A percentile compares a stretch with the other conserved stretches of the same genome.
Evolutionary conservation across 2,113 vertebrate species (phyloP).

Genomic region (Gorilla gorilla): DNA sequence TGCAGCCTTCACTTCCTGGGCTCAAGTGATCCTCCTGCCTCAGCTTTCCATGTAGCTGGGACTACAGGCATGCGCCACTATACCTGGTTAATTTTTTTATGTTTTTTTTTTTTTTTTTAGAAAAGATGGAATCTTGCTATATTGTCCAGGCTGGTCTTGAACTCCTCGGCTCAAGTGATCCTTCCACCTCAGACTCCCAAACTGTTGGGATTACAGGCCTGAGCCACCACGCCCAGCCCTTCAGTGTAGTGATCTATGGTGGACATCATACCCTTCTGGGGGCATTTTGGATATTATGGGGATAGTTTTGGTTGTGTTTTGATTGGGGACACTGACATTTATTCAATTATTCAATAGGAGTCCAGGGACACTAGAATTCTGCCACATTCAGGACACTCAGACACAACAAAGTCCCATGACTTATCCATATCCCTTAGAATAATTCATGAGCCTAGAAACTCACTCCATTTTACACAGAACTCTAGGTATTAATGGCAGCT

Average conservation of each 20-base stretch:
- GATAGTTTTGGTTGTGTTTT: neutral
- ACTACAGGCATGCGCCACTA: too few relatives aligned
- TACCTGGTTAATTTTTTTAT: too few relatives aligned
- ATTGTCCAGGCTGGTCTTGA: too few relatives aligned
- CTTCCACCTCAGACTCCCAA: too few relatives aligned
- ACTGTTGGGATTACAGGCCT: too few relatives aligned
- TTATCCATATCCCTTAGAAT: neutral
- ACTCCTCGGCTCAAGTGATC: too few relatives aligned
- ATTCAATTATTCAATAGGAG: neutral
- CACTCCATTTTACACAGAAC: neutral
- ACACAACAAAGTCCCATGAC: neutral
- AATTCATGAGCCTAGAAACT: neutral
- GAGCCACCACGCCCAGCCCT: too few relatives aligned
- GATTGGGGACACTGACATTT: neutral
- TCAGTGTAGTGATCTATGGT: rapidly evolving
- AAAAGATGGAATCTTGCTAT: too few relatives aligned
- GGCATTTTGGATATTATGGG: neutral
- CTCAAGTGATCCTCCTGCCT: too few relatives aligned
- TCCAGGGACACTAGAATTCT: neutral
- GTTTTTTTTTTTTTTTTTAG: too few relatives aligned
- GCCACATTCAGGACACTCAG: neutral
- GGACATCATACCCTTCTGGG: neutral
- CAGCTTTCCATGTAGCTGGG: too few relatives aligned
- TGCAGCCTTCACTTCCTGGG: too few relatives aligned
- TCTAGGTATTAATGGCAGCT: neutral